Conservation (phyloP, 2,888 invertebrate genomes). For the Auanema sp. region DNA sequence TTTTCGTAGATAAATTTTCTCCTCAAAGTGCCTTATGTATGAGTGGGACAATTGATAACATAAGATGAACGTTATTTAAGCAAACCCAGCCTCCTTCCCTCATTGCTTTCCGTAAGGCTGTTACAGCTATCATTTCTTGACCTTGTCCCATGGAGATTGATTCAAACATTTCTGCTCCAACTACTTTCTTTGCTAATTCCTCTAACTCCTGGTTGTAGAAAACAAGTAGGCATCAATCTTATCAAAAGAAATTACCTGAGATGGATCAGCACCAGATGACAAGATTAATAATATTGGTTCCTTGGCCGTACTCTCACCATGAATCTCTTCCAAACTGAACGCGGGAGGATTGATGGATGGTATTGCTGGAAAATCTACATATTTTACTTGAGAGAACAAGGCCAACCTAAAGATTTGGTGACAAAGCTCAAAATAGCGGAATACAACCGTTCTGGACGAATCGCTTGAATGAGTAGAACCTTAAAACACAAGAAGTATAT, state of each 20-base stretch:
- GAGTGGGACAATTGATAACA: conserved; percentile 75
- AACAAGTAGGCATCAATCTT: conserved; percentile 1
- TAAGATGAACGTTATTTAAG: conserved; percentile 80
- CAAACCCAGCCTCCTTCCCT: conserved; percentile 77
- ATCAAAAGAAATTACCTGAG: conserved; percentile 63
- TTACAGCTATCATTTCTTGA: conserved; percentile 63
- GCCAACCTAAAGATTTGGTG: conserved; percentile 68
- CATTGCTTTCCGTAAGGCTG: conserved; percentile 65
- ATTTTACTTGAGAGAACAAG: too few species aligned
- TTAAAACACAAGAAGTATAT: conserved; percentile 50
- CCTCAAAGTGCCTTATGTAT: conserved; percentile 71
- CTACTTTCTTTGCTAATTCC: conserved; percentile 71
- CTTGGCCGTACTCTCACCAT: conserved; percentile 68
- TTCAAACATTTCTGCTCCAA: conserved; percentile 69
- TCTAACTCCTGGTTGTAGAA: conserved; percentile 72
- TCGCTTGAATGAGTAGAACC: conserved; percentile 77
- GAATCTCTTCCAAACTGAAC: conserved; percentile 70
- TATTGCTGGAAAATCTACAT: conserved; percentile 30
- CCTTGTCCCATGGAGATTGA: conserved; percentile 69
- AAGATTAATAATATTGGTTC: conserved; percentile 83
- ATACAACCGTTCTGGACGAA: conserved; percentile 82
- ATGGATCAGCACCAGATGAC: conserved; percentile 87
- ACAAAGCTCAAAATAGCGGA: conserved; percentile 78
- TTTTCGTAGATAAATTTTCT: not conserved
- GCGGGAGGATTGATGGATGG: conserved; percentile 68